These are phyloP conservation scores for Sebastolobus alascanus DNA, from an alignment of 2,797 vertebrate species.

Conservation along the genomic window DNA sequence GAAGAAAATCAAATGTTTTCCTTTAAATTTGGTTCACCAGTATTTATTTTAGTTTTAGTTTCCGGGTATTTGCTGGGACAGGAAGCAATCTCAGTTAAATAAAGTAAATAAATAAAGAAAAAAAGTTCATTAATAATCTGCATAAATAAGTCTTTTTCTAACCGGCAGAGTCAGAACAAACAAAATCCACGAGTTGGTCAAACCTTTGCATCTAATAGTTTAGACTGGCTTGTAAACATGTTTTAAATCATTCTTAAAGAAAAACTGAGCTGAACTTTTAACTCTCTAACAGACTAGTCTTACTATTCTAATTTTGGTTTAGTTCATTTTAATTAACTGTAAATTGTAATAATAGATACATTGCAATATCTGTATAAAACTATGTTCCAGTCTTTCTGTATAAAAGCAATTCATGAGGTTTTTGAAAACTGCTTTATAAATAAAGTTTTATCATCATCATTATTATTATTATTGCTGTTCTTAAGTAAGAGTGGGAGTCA, in stretches of 20 bases:
- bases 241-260: neutral
- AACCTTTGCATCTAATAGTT: neutral
- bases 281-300: too few relatives aligned
- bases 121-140: neutral
- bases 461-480: constrained; percentile 16
- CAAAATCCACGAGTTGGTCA: neutral
- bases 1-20: too few relatives aligned
- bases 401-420: neutral
- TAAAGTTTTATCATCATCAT: constrained; percentile 5
- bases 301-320: neutral
- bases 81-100: neutral
- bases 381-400: neutral
- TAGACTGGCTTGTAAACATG: neutral
- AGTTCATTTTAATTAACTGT: neutral
- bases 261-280: neutral
- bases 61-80: neutral
- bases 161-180: too few relatives aligned
- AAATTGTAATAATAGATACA: neutral
- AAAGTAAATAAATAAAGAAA: neutral
- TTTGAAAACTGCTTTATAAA: constrained; percentile 20
- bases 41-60: neutral
- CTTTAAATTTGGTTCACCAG: neutral
- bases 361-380: neutral
- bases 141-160: neutral
- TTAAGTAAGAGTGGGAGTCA: constrained; percentile 32